phyloP scores from a whole-genome alignment of 2,113 vertebrate genomes.

The Australoheros scitulus region DNA sequence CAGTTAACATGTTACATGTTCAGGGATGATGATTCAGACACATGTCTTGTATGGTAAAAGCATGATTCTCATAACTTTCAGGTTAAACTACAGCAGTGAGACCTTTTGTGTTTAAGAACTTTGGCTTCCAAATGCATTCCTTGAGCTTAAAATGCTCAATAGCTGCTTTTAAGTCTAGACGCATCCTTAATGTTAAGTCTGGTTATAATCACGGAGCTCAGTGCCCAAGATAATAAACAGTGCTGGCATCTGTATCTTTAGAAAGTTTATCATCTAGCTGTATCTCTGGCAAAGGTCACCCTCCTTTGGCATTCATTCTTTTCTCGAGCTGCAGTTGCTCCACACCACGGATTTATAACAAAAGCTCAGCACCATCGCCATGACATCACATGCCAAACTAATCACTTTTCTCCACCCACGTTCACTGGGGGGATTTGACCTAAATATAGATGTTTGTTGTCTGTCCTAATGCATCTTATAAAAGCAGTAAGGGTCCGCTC shows the following conservation, averaged over 20 bases:
- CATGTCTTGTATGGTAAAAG: not conserved
- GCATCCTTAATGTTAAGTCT: not conserved
- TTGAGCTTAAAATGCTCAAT: not conserved
- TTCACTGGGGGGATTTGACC: conserved; percentile 46
- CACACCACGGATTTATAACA: conserved; percentile 25
- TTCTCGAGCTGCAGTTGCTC: conserved; percentile 57
- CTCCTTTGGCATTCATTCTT: conserved; percentile 53
- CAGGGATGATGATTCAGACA: no score
- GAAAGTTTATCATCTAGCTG: conserved; percentile 4
- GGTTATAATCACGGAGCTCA: not conserved
- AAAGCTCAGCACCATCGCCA: conserved; percentile 52
- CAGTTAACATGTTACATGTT: no score
- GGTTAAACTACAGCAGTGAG: not conserved
- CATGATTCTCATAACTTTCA: not conserved
- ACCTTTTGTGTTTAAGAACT: not conserved
- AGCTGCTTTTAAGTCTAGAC: conserved; percentile 7
- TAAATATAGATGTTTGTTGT: conserved; percentile 68
- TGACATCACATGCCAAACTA: conserved; percentile 54
- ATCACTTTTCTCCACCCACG: conserved; percentile 49
- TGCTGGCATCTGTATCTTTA: not conserved
- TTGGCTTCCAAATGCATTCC: not conserved
- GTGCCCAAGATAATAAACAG: conserved; percentile 6
- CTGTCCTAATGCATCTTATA: conserved; percentile 51
- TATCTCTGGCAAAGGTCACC: conserved; percentile 50
- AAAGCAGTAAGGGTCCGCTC: conserved; percentile 44